Evolutionary conservation across 2,113 vertebrate species (phyloP), one percentile per base, ranked within the genome.

Genomic region (Morone saxatilis): DNA sequence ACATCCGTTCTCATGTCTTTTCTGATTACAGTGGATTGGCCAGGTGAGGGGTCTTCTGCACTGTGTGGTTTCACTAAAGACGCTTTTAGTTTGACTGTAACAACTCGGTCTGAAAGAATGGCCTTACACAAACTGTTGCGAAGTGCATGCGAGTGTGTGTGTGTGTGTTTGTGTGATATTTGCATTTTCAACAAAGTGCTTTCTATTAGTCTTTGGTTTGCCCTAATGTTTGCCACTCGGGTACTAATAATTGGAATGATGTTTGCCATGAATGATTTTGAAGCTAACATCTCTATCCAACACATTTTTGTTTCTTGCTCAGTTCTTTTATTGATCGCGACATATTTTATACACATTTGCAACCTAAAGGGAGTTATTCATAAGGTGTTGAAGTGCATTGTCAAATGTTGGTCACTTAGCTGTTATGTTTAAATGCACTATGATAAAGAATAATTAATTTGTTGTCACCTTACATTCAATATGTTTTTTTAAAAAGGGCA

Each of bases 1-100:
- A 89, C 81, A 1, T 86, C 8, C 66, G 54, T 12, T 94, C 78
- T 91, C 74, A 0, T 93, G 86, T 91, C 81, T 92, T 84, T 91
- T 94, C 78, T 93, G 80, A 88, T 93, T 93, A 16, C 95, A 95
- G 93, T 92, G 92, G 94, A 95, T 85, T 95, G 94, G 94, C 91
- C 94, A 94, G 95, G 95, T 95, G 92, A 95, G 94, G 77, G 78
- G 54, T 86, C 67, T 22, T 68, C 74, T 89, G 71, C 84, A 67
- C 82, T 71, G 87, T 91, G 85, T 92, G 87, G 16, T 85, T 86
- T 76, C 38, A 85, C 85, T 85, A 76, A 84, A 89, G 73, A 86
- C 75, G 41, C 70, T 88, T 90, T 85, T 79, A 76, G 84, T 59
- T 88, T 87, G 82, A 83, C 60, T 73, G 57, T 80, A 89, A 84